Evolutionary conservation across 2,888 invertebrate genomes (phyloP).

Genomic region (Nezara viridula): DNA sequence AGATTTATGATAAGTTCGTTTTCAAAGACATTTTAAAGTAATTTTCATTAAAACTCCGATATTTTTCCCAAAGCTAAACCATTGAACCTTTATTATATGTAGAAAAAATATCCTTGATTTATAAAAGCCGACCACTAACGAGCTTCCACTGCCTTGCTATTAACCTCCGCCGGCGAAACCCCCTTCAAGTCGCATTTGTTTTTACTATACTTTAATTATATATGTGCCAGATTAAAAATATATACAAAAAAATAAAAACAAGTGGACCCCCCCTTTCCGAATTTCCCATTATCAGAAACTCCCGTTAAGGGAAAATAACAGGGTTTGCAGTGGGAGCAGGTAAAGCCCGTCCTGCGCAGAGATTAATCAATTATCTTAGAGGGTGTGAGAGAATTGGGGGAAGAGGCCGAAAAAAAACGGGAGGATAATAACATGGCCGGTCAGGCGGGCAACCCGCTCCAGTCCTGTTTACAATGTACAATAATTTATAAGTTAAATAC

Average conservation of each 20-base stretch:
- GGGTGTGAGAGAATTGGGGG: slow-evolving; percentile 43
- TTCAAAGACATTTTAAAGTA: too few relatives aligned
- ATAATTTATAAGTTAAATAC: slow-evolving; percentile 47
- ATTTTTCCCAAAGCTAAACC: background rate
- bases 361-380: slow-evolving; percentile 48
- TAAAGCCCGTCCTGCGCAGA: slow-evolving; percentile 39
- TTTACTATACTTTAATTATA: slow-evolving; percentile 45
- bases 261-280: slow-evolving; percentile 18
- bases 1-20: too few relatives aligned
- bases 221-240: slow-evolving; percentile 27
- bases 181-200: slow-evolving; percentile 20
- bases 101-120: background rate
- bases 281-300: slow-evolving; percentile 46
- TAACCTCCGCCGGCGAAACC: background rate
- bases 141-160: slow-evolving; percentile 36
- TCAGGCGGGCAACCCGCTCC: background rate
- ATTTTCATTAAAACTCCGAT: too few relatives aligned
- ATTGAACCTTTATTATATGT: background rate
- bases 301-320: slow-evolving; percentile 46
- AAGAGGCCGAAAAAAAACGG: slow-evolving; percentile 11
- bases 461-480: slow-evolving; percentile 27
- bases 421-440: background rate
- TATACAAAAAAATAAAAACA: slow-evolving; percentile 43
- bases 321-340: slow-evolving; percentile 39
- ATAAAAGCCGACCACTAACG: background rate